Conservation (phyloP, 1,140 invertebrate species). For the Lordiphosa mommai region DNA sequence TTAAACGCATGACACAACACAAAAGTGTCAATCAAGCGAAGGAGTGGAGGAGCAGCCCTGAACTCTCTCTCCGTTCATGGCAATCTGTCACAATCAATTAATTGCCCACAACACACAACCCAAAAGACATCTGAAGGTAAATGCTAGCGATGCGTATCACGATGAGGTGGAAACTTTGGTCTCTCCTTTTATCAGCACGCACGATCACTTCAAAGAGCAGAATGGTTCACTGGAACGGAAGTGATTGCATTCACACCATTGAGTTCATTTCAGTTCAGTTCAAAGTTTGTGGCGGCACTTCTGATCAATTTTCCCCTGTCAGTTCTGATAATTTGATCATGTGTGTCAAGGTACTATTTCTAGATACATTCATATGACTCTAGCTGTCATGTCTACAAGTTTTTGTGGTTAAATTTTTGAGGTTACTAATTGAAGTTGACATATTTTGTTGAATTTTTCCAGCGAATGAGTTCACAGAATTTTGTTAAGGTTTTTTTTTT, state of each 20-base stretch:
- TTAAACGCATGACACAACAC: constrained; percentile 70
- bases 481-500: background rate
- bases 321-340: constrained; percentile 60
- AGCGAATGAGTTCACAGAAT: constrained; percentile 1
- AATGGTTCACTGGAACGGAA: constrained; percentile 61
- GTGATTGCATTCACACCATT: constrained; percentile 73
- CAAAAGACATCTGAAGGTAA: constrained; percentile 29
- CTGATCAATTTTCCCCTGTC: constrained; percentile 43
- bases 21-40: constrained; percentile 58
- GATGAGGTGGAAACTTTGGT: constrained; percentile 9
- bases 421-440: constrained; percentile 38
- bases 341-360: constrained; percentile 42
- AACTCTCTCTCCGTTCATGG: constrained; percentile 24
- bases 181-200: constrained; percentile 69
- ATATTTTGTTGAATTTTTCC: constrained; percentile 28
- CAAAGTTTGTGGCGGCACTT: constrained; percentile 51
- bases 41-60: constrained; percentile 9
- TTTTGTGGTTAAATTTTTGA: constrained; percentile 28
- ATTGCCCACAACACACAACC: constrained; percentile 68
- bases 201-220: constrained; percentile 68
- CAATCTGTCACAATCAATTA: constrained; percentile 76
- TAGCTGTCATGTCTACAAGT: constrained; percentile 54
- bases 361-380: constrained; percentile 20
- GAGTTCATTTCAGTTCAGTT: constrained; percentile 29
- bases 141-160: constrained; percentile 38